These are phyloP conservation scores for Cyclura pinguis DNA, from an alignment of 2,797 vertebrate species.

Conservation along the genomic window DNA sequence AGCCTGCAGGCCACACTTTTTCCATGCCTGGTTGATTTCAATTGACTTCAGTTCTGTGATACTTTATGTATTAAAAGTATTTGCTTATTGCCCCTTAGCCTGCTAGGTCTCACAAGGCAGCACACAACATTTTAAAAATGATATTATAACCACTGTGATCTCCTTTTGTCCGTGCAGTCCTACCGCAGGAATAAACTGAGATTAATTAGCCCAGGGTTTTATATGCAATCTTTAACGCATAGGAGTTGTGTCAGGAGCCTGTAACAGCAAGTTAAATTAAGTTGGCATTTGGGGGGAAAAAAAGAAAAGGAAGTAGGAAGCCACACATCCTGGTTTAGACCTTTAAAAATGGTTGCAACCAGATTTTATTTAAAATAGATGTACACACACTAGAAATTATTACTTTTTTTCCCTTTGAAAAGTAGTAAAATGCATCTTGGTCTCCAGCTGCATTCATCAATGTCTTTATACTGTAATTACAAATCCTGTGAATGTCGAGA, in stretches of 20 bases:
- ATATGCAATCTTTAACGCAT: conserved; percentile 29
- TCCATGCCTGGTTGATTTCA: no score
- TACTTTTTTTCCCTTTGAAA: conserved; percentile 40
- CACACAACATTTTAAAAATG: neutral
- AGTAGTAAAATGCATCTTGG: conserved; percentile 48
- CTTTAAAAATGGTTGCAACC: conserved; percentile 9
- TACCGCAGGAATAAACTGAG: conserved; percentile 32
- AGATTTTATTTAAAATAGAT: conserved; percentile 29
- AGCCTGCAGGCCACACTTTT: no score
- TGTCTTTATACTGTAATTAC: conserved; percentile 63
- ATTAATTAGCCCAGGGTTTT: neutral
- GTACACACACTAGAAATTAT: conserved; percentile 37
- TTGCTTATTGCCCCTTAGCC: neutral
- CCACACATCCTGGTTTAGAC: conserved; percentile 20
- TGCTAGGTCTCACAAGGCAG: neutral
- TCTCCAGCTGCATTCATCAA: conserved; percentile 45
- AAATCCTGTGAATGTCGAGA: conserved; percentile 44
- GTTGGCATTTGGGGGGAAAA: neutral
- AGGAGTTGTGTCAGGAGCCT: neutral
- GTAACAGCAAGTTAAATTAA: neutral
- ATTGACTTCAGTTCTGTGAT: neutral
- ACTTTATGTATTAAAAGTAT: neutral
- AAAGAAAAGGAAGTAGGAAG: neutral
- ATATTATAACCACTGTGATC: no score
- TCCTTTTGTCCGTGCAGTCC: neutral